A percentile compares a stretch with the other conserved stretches of the same genome.
These are phyloP conservation scores for Regulus satrapa DNA, from an alignment of 2,113 vertebrate genomes.

Conservation along the genomic window DNA sequence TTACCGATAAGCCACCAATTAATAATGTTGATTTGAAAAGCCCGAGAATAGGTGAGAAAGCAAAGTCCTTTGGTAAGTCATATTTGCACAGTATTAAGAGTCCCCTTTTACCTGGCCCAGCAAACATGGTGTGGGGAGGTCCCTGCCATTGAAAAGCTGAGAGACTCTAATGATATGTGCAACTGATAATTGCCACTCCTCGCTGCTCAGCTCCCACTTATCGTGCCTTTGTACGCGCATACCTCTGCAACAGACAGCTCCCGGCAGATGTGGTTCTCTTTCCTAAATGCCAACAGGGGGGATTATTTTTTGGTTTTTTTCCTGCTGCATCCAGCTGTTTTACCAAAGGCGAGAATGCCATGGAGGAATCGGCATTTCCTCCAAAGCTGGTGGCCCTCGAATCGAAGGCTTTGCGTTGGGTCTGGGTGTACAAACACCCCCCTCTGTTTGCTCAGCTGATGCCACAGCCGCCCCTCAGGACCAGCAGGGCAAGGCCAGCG, in stretches of 20 bases:
- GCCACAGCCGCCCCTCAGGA: not conserved
- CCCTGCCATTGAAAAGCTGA: conserved; percentile 1
- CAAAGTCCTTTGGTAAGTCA: conserved; percentile 63
- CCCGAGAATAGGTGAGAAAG: conserved; percentile 66
- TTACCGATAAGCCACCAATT: conserved; percentile 69
- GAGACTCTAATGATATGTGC: not conserved
- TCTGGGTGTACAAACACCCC: conserved; percentile 7
- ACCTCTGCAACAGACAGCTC: conserved; percentile 27
- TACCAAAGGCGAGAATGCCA: not conserved
- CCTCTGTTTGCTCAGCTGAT: conserved; percentile 59
- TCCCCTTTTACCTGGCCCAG: conserved; percentile 50
- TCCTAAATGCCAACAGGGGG: not conserved
- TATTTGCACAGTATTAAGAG: conserved; percentile 68
- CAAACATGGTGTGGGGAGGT: conserved; percentile 52
- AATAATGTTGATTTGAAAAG: conserved; percentile 68
- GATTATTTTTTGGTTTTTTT: not conserved
- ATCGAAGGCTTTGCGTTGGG: not conserved
- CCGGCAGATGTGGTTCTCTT: not conserved
- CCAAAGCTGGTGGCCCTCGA: not conserved
- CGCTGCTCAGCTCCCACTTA: conserved; percentile 8
- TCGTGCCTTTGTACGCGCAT: conserved; percentile 26
- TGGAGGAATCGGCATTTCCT: not conserved
- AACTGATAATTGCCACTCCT: conserved; percentile 28
- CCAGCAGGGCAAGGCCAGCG: not conserved
- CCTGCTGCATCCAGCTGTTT: not conserved